Evolutionary conservation across 2,888 invertebrate species (phyloP), one percentile per base, ranked within the genome.

Genomic region (Linhomoeus sp.): DNA sequence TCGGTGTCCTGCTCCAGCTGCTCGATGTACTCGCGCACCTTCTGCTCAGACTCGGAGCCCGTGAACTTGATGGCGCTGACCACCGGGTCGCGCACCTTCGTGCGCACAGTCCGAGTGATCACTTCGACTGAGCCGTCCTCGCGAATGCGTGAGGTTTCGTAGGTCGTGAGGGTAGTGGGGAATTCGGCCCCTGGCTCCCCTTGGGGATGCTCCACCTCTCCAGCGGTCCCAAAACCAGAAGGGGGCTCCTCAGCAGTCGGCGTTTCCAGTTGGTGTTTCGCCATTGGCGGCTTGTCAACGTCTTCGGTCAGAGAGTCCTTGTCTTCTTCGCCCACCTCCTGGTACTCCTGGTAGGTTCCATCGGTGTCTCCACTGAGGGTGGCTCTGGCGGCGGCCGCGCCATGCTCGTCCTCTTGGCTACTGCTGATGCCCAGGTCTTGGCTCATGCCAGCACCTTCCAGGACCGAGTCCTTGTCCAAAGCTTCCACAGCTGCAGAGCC

Each of bases 121-220:
- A 58, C 58, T 50, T 62, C 58, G 43, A 59, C 51, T 3, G 60
- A 48, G 22, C 63, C 63, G 45, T 62, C 61, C 15, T 7, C 14
- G 9, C 44, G 50, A 24, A 52, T 51, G 26, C 57, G 55, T 19
- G 55, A 53, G 2, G 60, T 63, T 49, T 61, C 55, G 53, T 59
- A 63, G 1, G 61, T 62, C n/a, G 62, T 62, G 24, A 61, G 46
- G 5, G 62, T 62, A 24, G 55, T 57, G 15, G 61, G 58, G 41
- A 55, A 61, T n/a, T 52, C 50, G 19, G 33, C 12, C 12, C 29
- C 29, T n/a, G n/a, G n/a, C n/a, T n/a, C n/a, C n/a, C n/a, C n/a
- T n/a, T n/a, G n/a, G n/a, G n/a, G n/a, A n/a, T n/a, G n/a, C n/a
- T n/a, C n/a, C n/a, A n/a, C n/a, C 12, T 29, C 29, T 12, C 5